Base-by-base conservation (phyloP, 2,113 vertebrate genomes). In the Callithrix jacchus region DNA sequence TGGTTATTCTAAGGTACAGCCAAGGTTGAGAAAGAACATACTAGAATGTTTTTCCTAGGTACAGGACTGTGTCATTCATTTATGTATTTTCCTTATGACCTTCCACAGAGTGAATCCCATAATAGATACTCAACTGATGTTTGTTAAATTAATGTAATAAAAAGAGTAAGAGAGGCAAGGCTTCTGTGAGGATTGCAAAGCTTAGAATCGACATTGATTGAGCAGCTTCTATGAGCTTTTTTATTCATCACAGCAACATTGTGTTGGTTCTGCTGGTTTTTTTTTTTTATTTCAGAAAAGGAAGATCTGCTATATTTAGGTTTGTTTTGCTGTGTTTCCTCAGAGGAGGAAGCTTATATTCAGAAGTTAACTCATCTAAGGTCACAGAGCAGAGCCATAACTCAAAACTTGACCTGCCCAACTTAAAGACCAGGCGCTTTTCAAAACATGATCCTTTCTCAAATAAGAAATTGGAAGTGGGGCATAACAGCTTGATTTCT, bases 101-200 rank as follows among this genome's bases (percentile, higher is more conserved):
- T 94, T 89, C 74, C 68, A 87, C 58, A 95, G 42, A 92, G 21
- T 58, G 54, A 95, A 70, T 79, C 35, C 71, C 37, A 11, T 70
- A 73, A 87, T 5, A 92, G 47, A 61, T 45, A 32, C 0, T n/a
- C 68, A 54, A 58, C 14, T 37, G 3, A 84, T 73, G 9, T 49
- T 71, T 92, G 14, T 12, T 87, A 25, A 89, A 81, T 92, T 52
- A 54, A 42, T 74, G 80, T 35, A 54, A 86, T 54, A 58, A 61
- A 87, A 82, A 77, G 5, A 91, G 45, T 58, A 23, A 88, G 47
- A 87, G 49, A 66, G 18, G 32, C 32, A 74, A 96, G 47, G 8
- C 54, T 90, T 83, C 7, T 76, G 40, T 96, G 47, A 90, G 83
- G 30, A 87, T 2, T 35, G 2, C 13, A 56, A 91, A 87, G 61